Conservation (phyloP, 2,797 vertebrate species). For the Acanthurus leucopareius region DNA sequence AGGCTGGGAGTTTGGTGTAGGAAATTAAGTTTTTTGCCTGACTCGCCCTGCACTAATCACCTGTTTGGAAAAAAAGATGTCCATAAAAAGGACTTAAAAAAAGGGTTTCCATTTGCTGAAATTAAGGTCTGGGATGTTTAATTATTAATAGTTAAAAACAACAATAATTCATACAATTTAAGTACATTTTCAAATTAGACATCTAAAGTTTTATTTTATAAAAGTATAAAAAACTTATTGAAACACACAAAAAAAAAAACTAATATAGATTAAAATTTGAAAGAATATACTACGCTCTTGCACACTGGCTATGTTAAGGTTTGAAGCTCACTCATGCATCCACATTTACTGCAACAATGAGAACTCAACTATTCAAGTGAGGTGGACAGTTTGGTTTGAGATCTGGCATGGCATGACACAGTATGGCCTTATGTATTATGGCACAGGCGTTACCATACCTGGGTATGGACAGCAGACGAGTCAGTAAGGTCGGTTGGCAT, state of each 20-base stretch:
- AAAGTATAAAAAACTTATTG: neutral
- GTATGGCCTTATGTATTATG: neutral
- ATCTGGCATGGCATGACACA: constrained; percentile 1
- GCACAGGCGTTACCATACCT: constrained; percentile 75
- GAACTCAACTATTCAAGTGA: neutral
- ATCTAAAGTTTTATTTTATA: neutral
- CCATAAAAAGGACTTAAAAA: neutral
- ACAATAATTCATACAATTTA: neutral
- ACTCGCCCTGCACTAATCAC: neutral
- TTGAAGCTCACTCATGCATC: constrained; percentile 10
- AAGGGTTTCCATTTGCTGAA: neutral
- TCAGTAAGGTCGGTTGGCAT: constrained; percentile 99
- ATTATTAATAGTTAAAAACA: neutral
- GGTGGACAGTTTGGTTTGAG: constrained; percentile 7
- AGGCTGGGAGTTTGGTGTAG: too few relatives aligned
- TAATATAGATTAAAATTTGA: neutral
- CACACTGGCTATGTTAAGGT: neutral
- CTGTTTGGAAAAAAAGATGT: neutral
- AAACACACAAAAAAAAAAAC: neutral
- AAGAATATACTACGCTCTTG: neutral
- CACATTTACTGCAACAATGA: constrained; percentile 5
- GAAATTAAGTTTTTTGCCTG: neutral
- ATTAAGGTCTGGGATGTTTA: neutral
- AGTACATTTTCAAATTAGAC: neutral
- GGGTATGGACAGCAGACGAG: constrained; percentile 79